Conservation (phyloP, 1,140 invertebrate species). For the Cryptotermes secundus region DNA sequence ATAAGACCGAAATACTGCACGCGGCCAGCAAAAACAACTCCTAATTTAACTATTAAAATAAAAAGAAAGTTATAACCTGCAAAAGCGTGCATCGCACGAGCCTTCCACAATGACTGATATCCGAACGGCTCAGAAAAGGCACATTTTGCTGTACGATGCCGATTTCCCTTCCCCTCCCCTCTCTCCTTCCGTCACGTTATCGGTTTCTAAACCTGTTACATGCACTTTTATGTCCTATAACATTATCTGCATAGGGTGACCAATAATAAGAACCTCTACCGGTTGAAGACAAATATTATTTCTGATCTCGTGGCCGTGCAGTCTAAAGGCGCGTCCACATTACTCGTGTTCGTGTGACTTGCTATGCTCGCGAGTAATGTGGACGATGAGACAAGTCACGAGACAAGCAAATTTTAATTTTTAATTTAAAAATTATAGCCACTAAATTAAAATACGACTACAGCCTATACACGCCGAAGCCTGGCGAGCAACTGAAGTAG, state of each 20-base stretch:
- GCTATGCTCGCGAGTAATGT: too few species aligned
- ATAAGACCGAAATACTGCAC: neutral
- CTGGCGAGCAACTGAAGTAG: too few species aligned
- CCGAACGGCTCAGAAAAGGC: neutral
- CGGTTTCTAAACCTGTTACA: neutral
- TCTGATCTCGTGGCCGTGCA: too few species aligned
- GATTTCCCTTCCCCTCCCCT: neutral
- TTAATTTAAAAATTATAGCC: too few species aligned
- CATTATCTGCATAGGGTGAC: neutral
- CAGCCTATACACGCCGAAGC: too few species aligned
- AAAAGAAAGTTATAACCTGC: neutral
- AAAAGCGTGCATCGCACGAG: constrained; percentile 1
- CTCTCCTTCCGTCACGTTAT: neutral
- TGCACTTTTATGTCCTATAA: neutral
- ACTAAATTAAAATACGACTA: too few species aligned
- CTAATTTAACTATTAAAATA: neutral
- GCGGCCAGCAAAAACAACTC: neutral
- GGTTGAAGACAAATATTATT: neutral
- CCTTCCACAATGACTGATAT: neutral
- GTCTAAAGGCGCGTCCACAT: too few species aligned
- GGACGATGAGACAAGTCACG: too few species aligned
- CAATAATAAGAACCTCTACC: neutral
- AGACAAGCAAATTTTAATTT: too few species aligned
- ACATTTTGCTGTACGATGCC: neutral
- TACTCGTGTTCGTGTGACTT: too few species aligned